Base-by-base conservation (phyloP, 64 coral and sea anemone species). In the Catalaphyllia jardinei region DNA sequence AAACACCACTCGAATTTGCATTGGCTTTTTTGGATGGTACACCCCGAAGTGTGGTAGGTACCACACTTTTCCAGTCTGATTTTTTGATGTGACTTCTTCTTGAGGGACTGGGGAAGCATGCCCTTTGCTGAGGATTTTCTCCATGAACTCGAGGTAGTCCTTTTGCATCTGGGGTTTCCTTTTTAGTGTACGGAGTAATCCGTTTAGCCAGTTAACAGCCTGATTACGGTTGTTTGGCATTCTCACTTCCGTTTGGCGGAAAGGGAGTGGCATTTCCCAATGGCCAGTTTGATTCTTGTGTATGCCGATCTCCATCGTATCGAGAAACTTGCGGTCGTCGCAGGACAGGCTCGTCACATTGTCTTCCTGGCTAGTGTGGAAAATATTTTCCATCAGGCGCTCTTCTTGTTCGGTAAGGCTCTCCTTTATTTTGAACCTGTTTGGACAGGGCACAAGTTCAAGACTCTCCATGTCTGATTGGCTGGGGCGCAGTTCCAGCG, bases 131-230 rank as follows among this genome's bases (percentile, higher is more conserved):
- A 88, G 6, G 8, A 77, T 88, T 19, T 86, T 86, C 55, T 59
- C 72, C 86, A 88, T 88, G 86, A 88, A 88, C 20, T 65, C 27
- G 17, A 76, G 10, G 86, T 88, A 88, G 59, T 88, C 86, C 46
- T 7, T 25, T 14, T 29, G 8, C 72, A 88, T 88, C 27, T 77
- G 72, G 6, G 87, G 72, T 65, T 88, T 88, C 74, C 73, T 75
- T 17, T 29, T 72, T 2, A 88, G 52, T 14, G 87, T 88, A 38
- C n/a, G n/a, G n/a, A n/a, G n/a, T n/a, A n/a, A n/a, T n/a, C n/a
- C 73, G 73, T 88, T 88, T 18, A 88, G 60, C 10, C 52, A 55
- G 18, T 88, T 73, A 27, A 77, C 28, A 10, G 87, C 87, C 31
- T 88, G 73, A 33, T n/a, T 20, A 59, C 57, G 73, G 31, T 88